Evolutionary conservation across 2,888 invertebrate genomes (phyloP), one percentile per base, ranked within the genome.

Genomic region (Sphecodes monilicornis): DNA sequence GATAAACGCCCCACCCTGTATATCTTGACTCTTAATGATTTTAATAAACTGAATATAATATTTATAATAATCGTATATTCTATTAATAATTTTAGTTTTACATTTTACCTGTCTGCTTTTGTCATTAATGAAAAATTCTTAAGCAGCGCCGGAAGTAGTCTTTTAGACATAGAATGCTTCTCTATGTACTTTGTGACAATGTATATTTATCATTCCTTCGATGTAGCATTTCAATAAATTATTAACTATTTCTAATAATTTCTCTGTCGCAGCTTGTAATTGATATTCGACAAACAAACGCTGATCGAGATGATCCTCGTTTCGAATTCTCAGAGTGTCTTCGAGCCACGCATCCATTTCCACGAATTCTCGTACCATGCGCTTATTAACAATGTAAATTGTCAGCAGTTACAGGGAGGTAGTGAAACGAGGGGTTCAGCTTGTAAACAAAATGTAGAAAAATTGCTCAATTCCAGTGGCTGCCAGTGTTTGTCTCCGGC

Each of bases 371-470:
- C n/a, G 18, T 50, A 54, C 18, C 29, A 26, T 11, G 22, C 36
- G 54, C 57, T 41, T 71, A 78, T 91, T 89, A 89, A 90, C 84
- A 87, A 92, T 88, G 90, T 85, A 89, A 87, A 90, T 87, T 78
- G 46, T 77, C 70, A 73, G 66, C 72, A 66, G 32, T 26, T 13
- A 57, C 22, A 72, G 26, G 68, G 46, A n/a, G 4, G 75, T 75
- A 88, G 87, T 80, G 85, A 86, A 73, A 73, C 71, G 68, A 39
- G 39, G 68, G 74, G 54, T 13, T 46, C 41, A 41, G 70, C 70
- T 72, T 86, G 88, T 84, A 90, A 91, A 90, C 90, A 90, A 89
- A 90, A 89, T 87, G 76, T 80, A 87, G 91, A 90, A 89, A 90
- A 91, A 91, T 91, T 88, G 89, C 89, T 89, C 91, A 91, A 92